A percentile compares a stretch with the other conserved stretches of the same genome.
Evolutionary conservation across 2,888 invertebrate genomes (phyloP).

Genomic region (Heliconius charithonia): DNA sequence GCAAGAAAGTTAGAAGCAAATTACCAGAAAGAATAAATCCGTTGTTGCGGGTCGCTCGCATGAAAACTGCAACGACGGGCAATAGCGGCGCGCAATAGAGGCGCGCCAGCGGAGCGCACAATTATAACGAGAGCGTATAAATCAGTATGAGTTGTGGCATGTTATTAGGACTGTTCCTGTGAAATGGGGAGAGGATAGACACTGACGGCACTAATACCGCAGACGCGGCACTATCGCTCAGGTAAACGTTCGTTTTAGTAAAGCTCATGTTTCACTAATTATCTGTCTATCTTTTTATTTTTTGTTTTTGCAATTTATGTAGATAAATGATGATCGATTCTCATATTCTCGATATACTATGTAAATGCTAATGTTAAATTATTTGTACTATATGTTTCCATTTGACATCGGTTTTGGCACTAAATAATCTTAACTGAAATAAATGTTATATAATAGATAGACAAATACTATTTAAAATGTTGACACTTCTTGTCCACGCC

Average conservation of each 20-base stretch:
- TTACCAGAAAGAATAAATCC: conserved; percentile 79
- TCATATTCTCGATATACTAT: not conserved
- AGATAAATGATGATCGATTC: not conserved
- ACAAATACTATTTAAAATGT: not conserved
- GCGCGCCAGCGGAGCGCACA: conserved; percentile 79
- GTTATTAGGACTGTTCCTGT: conserved; percentile 80
- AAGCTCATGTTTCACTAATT: not conserved
- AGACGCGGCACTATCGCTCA: not conserved
- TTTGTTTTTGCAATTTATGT: not conserved
- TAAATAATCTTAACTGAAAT: not conserved
- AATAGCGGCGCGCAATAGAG: conserved; percentile 73
- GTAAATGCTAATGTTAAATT: not conserved
- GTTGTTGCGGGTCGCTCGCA: conserved; percentile 78
- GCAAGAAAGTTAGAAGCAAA: conserved; percentile 69
- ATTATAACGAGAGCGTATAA: conserved; percentile 83
- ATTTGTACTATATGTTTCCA: not conserved
- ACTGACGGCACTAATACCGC: conserved; percentile 9
- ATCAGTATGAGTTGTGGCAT: conserved; percentile 84
- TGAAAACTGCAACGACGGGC: conserved; percentile 80
- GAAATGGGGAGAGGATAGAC: conserved; percentile 67
- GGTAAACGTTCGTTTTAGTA: not conserved
- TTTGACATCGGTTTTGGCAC: not conserved
- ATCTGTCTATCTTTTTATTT: not conserved
- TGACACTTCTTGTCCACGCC: not conserved
- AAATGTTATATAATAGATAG: not conserved